phyloP scores from a whole-genome alignment of 2,113 vertebrate species.

The Campylorhamphus procurvoides region DNA sequence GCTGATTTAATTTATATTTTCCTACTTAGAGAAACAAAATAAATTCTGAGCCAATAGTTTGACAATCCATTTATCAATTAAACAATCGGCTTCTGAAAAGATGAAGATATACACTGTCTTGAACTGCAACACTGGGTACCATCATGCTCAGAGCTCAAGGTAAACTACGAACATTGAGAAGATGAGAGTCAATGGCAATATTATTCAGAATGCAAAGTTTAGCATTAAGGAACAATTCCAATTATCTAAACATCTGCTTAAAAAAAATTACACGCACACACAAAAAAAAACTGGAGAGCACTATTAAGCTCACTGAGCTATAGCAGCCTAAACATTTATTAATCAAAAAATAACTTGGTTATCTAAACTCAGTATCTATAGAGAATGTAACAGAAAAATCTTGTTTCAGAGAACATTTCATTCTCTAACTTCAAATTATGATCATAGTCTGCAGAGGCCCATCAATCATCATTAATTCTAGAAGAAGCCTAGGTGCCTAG shows the following conservation, averaged over 20 bases:
- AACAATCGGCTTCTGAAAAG: background rate
- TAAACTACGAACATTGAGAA: background rate
- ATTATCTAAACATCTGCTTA: background rate
- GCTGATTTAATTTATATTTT: background rate
- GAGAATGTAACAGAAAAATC: background rate
- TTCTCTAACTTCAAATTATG: background rate
- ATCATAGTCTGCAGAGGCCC: background rate
- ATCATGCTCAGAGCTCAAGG: background rate
- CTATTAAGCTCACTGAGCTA: background rate
- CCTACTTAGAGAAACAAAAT: background rate
- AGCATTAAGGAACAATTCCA: background rate
- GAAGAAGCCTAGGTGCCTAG: background rate
- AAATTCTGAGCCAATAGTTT: background rate
- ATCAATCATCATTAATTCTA: background rate
- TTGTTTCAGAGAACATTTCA: background rate
- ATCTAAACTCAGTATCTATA: background rate
- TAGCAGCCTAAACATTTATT: background rate
- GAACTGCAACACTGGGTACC: fast-evolving
- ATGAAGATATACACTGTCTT: background rate
- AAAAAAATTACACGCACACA: background rate
- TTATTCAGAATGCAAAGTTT: background rate
- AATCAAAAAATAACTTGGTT: background rate
- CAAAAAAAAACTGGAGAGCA: background rate
- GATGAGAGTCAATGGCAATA: background rate
- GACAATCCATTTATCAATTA: background rate